Evolutionary conservation across 2,888 invertebrate species (phyloP), one percentile per base, ranked within the genome.

Genomic region (Lottia scabra): DNA sequence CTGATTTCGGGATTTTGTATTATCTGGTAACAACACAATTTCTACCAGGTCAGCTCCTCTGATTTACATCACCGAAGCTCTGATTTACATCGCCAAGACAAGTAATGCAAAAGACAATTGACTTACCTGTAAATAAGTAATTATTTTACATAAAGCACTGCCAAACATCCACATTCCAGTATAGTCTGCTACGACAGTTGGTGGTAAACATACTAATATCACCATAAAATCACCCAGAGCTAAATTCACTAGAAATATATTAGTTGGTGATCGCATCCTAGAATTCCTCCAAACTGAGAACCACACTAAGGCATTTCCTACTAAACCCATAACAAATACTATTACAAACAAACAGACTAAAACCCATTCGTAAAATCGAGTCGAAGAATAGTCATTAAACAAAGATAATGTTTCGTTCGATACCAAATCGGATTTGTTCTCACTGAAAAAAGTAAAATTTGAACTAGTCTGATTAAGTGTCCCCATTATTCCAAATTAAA

Each of bases 121-220:
- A 76, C 82, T 92, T 88, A 97, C 97, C 95, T 97, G 97, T 81
- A 96, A 93, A 88, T 96, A 97, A n/a, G 95, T 92, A 19, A 96
- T 94, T 75, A 95, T 92, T 88, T 96, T 95, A 92, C 98, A 98
- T 92, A 95, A 93, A 0, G 92, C 91, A 0, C 93, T 92, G 0
- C 96, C 96, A 80, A 97, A 93, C 91, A 96, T 97, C 96, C 97
- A 98, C 0, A 97, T 97, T 87, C 95, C 94, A 0, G 96, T 96
- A 63, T 96, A 94, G 87, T 97, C 97, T 94, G 96, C 96, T 13
- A 95, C 90, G 56, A 96, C 94, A 0, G 95, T 94, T 0, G 96
- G 94, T 0, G 97, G 97, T 80, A 97, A 91, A 88, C 97, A 97
- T 80, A 96, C 93, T 68, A 97, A 89, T 62, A 97, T 94, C 76